Evolutionary conservation across 2,797 vertebrate genomes (phyloP).

Genomic region (Poeciliopsis gracilis): DNA sequence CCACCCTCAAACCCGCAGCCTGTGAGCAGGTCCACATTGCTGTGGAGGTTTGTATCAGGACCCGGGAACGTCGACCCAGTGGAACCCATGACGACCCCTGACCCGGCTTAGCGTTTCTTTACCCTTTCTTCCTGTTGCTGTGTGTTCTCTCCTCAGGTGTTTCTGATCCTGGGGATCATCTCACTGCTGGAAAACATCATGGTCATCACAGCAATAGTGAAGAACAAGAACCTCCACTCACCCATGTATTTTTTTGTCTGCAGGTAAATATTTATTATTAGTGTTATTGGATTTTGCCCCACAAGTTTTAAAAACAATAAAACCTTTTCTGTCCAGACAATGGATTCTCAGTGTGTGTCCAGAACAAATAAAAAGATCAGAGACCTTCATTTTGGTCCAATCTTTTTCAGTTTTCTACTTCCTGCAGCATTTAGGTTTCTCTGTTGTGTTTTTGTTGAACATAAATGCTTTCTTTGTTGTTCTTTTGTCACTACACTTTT

Average conservation of each 20-base stretch:
- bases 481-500: background rate
- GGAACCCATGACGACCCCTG: background rate
- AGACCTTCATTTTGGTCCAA: background rate
- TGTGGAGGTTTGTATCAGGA: conserved; percentile 81
- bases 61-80: too few relatives aligned
- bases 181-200: conserved; percentile 94
- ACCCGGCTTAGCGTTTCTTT: background rate
- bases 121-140: background rate
- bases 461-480: background rate
- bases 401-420: background rate
- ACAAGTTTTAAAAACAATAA: background rate
- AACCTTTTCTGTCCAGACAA: background rate
- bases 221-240: conserved; percentile 97
- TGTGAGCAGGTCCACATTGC: conserved; percentile 94
- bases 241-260: conserved; percentile 95
- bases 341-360: background rate
- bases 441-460: background rate
- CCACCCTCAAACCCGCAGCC: conserved; percentile 63
- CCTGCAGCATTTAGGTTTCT: background rate
- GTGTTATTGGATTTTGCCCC: background rate
- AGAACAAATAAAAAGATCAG: background rate
- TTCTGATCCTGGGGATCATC: conserved; percentile 92
- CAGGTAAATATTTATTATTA: conserved; percentile 49
- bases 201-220: conserved; percentile 91
- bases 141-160: conserved; percentile 74